Evolutionary conservation across 2,888 invertebrate species (phyloP).

Genomic region (Syritta pipiens): DNA sequence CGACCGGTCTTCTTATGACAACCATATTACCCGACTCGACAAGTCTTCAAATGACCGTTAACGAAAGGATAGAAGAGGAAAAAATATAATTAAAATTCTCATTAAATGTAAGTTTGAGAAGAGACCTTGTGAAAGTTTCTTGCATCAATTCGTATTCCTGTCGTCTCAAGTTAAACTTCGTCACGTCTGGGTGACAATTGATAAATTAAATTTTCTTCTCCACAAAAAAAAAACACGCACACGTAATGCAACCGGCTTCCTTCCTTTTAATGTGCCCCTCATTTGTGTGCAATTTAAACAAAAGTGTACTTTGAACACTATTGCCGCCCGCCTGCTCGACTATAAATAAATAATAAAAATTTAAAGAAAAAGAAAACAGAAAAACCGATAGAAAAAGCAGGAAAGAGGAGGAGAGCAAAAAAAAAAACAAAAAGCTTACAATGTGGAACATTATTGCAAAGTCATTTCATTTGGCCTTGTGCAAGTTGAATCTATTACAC

Average conservation of each 20-base stretch:
- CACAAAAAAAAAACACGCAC: too few relatives aligned
- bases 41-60: too few relatives aligned
- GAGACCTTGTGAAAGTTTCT: too few relatives aligned
- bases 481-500: slow-evolving; percentile 22
- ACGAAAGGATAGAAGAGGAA: too few relatives aligned
- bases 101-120: too few relatives aligned
- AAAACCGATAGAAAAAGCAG: slow-evolving; percentile 2
- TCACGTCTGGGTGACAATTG: slow-evolving; percentile 19
- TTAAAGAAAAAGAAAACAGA: not conserved
- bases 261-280: not conserved
- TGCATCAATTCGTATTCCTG: slow-evolving; percentile 8
- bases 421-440: not conserved
- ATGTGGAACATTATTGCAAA: slow-evolving; percentile 33
- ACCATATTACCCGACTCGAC: too few relatives aligned
- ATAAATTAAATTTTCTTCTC: slow-evolving; percentile 2
- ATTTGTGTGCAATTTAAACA: not conserved
- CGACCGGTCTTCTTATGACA: too few relatives aligned
- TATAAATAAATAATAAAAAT: slow-evolving; percentile 25
- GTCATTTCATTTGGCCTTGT: slow-evolving; percentile 38
- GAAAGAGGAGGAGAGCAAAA: not conserved
- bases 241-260: too few relatives aligned
- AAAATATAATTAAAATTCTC: slow-evolving; percentile 8
- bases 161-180: slow-evolving; percentile 17
- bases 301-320: slow-evolving; percentile 11
- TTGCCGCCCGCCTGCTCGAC: not conserved